Base-by-base conservation (phyloP, 2,888 invertebrate species). In the Drosophila barbarae region DNA sequence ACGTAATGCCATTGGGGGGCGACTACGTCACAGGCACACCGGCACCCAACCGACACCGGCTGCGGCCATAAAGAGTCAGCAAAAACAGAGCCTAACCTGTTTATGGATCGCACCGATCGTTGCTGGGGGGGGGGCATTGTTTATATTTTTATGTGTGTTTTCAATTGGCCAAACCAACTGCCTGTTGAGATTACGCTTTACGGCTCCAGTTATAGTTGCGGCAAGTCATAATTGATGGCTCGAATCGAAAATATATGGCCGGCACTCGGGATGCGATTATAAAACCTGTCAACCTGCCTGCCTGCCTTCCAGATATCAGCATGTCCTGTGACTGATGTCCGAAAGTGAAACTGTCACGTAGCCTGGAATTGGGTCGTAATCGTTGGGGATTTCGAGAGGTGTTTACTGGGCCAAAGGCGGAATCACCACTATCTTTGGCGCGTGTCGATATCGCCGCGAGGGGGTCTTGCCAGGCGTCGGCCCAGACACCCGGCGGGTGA, bases 71-170 rank as follows among this genome's bases (percentile, higher is more conserved):
- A 35, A 44, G 18, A 36, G 18, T 9, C 30, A 46, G 38, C 18
- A 38, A 60, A 53, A 60, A 60, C 46, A 60, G 26, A 46, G 26
- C 26, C 26, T 15, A 42, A 65, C 53, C 53, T 53, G 63, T 44
- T 59, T 60, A 36, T 30, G 42, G 65, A 30, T 42, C 30, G 10
- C 5, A 2, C 13, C 21, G 36, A 66, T 36, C 66, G 66, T 63
- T 63, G 63, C 67, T 63, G 63, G 63, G 59, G 63, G 59, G 63
- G 61, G 58, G 32, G 32, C 32, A 46, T 15, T 61, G 60, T 52
- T 53, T 66, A 44, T 26, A 36, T 8, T 44, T 60, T 52, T 52
- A 44, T 36, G 54, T 61, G 50, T 64, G 64, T 36, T 51, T 63
- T 34, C 64, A 51, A 64, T 51, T 51, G 61, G 42, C 50, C 50